Conservation (phyloP, 2,113 vertebrate genomes). For the Arizona elegans region DNA sequence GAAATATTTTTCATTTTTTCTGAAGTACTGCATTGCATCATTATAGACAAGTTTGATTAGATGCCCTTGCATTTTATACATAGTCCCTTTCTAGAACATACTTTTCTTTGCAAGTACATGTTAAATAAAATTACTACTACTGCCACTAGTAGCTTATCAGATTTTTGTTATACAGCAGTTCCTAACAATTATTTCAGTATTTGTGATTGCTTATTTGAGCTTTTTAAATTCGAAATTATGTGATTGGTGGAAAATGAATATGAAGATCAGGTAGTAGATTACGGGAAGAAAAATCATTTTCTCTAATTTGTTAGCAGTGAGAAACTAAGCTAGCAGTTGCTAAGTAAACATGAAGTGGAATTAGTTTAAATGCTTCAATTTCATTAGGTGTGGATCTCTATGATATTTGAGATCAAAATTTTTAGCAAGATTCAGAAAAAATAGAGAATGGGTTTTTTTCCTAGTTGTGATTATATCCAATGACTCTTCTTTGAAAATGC, state of each 20-base stretch:
- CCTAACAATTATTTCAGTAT: neutral
- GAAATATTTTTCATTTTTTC: neutral
- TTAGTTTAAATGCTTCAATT: neutral
- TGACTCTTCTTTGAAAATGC: neutral
- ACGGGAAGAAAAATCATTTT: neutral
- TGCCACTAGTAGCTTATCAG: neutral
- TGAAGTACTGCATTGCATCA: neutral
- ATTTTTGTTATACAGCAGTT: neutral
- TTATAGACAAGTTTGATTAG: neutral
- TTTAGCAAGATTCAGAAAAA: neutral
- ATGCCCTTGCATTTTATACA: neutral
- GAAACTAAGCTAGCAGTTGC: neutral
- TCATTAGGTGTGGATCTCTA: neutral
- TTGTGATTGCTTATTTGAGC: neutral
- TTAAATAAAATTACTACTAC: neutral
- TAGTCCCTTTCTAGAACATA: neutral
- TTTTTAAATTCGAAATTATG: neutral
- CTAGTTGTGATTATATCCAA: neutral
- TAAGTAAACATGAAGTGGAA: neutral
- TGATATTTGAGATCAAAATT: neutral
- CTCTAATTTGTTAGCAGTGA: neutral
- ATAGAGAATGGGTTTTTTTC: neutral
- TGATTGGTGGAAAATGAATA: neutral
- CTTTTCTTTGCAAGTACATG: neutral
- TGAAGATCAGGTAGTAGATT: neutral